Base-by-base conservation (phyloP, 1,140 invertebrate genomes). In the Pectinophora gossypiella region DNA sequence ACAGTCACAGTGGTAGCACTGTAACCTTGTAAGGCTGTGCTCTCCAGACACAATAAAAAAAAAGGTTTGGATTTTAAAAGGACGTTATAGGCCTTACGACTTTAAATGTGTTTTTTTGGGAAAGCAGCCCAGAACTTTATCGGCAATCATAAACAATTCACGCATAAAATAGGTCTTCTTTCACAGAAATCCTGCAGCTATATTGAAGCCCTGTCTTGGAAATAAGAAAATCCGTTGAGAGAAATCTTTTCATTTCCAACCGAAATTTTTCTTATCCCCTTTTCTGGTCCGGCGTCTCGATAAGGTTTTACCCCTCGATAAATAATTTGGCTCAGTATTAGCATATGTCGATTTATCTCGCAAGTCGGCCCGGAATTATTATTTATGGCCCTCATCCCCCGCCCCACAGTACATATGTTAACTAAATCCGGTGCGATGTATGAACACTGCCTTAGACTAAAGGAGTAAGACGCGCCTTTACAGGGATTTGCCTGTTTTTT, bases 331-430 rank as follows among this genome's bases (percentile, higher is more conserved):
- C 64, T 61, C 55, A 59, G 55, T 72, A 83, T 83, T 83, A 80
- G 68, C 79, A 83, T 83, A 83, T 68, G 79, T 83, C 79, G 76
- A 83, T 83, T 80, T 83, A 83, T 83, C 76, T 80, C 65, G 61
- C 53, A 60, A 35, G 50, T 60, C 54, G 54, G 58, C 47, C 60
- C 57, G 50, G 71, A 73, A 76, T 84, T 84, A 81, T 84, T 84
- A 84, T 84, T 84, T 81, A 82, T 81, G 52, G 66, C 46, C 52
- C 47, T 45, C 71, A 48, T 59, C 56, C 70, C 66, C 49, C 47
- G 38, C 52, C 61, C 68, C 57, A 23, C 59, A 68, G 69, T 72
- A 74, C 72, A 76, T 83, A 80, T 76, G 75, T 80, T 80, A 74
- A 73, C 68, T 68, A 76, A 81, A 83, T 80, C 76, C 71, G 59